These are phyloP conservation scores for Sceloporus undulatus DNA, from an alignment of 2,113 vertebrate genomes.

Conservation along the genomic window DNA sequence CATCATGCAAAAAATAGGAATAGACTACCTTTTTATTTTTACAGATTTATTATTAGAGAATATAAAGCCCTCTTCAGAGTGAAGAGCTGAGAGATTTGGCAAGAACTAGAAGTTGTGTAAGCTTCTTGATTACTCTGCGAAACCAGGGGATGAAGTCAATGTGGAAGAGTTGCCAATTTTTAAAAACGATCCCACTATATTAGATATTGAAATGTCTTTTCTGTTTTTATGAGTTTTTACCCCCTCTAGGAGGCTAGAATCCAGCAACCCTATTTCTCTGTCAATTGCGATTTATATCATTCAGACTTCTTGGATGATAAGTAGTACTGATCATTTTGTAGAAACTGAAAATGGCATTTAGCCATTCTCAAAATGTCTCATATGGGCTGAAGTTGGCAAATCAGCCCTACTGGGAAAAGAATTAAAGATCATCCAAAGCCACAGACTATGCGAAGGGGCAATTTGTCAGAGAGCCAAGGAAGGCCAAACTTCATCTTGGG, in stretches of 20 bases:
- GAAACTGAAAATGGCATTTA: slow-evolving; percentile 21
- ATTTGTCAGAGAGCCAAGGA: slow-evolving; percentile 12
- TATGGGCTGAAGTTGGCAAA: neutral
- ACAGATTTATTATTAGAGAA: slow-evolving; percentile 19
- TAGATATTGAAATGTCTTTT: slow-evolving; percentile 25
- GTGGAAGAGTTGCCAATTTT: neutral
- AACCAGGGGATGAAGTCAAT: slow-evolving; percentile 16
- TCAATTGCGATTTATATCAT: slow-evolving; percentile 19
- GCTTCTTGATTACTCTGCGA: slow-evolving; percentile 12
- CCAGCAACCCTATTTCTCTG: neutral
- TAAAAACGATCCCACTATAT: neutral
- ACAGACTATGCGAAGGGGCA: neutral
- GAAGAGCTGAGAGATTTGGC: neutral
- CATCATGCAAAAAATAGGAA: neutral
- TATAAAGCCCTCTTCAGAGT: slow-evolving; percentile 11
- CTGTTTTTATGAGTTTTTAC: neutral
- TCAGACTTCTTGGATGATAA: slow-evolving; percentile 7
- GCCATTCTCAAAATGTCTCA: slow-evolving; percentile 11
- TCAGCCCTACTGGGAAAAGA: neutral
- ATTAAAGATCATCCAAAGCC: neutral
- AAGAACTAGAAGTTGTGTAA: neutral
- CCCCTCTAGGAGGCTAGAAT: neutral
- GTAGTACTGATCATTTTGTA: neutral
- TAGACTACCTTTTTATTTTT: neutral
- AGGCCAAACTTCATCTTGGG: neutral